Percentiles rank a stretch among this genome's conserved stretches.
Evolutionary conservation across 2,888 invertebrate species (phyloP).

Genomic region (Alloscopus bannaensis): DNA sequence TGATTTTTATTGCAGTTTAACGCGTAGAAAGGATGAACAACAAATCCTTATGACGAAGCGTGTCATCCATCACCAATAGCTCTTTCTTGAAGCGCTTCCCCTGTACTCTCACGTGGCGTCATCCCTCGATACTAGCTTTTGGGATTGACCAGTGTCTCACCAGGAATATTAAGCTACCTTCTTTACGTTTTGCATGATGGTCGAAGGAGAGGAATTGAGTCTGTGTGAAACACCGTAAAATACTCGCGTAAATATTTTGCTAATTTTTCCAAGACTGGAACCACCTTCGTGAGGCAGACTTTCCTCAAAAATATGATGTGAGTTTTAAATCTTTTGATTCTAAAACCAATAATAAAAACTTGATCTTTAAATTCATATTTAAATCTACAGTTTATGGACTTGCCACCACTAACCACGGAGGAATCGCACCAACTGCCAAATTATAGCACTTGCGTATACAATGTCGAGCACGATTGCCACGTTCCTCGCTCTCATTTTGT

Average conservation of each 20-base stretch:
- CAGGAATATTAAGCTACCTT: too few species aligned
- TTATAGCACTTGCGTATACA: constrained; percentile 35
- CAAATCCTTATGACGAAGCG: background rate
- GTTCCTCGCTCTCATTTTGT: constrained; percentile 51
- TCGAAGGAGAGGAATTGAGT: too few species aligned
- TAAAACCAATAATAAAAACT: too few species aligned
- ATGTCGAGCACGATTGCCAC: constrained; percentile 52
- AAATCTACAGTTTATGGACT: constrained; percentile 44
- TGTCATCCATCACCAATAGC: background rate
- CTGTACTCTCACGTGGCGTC: background rate
- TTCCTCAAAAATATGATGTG: constrained; percentile 12
- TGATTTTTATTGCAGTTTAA: constrained; percentile 10
- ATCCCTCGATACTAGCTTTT: too few species aligned
- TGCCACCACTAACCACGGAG: constrained; percentile 47
- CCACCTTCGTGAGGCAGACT: background rate
- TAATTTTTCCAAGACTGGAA: too few species aligned
- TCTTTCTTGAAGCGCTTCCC: background rate
- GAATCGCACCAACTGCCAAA: constrained; percentile 43
- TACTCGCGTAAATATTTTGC: too few species aligned
- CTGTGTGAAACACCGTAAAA: too few species aligned
- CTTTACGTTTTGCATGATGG: too few species aligned
- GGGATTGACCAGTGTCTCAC: too few species aligned
- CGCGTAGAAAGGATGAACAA: background rate
- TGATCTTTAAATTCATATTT: too few species aligned
- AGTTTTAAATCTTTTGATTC: constrained; percentile 12